Conservation (phyloP, 2,113 vertebrate species). For the Elachura formosa region DNA sequence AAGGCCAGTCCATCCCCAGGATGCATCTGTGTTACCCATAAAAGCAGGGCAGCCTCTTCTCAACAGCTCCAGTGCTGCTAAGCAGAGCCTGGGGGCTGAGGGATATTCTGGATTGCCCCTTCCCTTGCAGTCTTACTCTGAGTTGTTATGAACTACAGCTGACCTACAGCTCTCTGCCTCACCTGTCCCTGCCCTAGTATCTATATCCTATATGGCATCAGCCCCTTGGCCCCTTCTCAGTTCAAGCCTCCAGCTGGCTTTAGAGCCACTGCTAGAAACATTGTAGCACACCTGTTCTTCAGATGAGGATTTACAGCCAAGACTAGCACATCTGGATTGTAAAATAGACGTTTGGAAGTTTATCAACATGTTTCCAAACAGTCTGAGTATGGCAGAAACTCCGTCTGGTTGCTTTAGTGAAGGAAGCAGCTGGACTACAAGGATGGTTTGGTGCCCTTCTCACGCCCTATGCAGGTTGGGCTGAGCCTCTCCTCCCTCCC, state of each 20-base stretch:
- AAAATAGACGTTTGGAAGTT: slow-evolving; percentile 68
- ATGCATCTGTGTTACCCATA: background rate
- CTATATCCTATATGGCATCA: slow-evolving; percentile 45
- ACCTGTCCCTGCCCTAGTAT: slow-evolving; percentile 9
- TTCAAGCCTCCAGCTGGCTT: slow-evolving; percentile 65
- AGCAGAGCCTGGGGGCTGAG: background rate
- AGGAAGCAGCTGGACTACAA: slow-evolving; percentile 61
- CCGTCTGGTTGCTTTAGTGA: slow-evolving; percentile 51
- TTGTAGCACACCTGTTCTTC: slow-evolving; percentile 76
- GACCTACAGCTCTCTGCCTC: slow-evolving; percentile 10
- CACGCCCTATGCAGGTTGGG: background rate
- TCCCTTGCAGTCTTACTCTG: background rate
- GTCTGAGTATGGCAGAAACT: slow-evolving; percentile 55
- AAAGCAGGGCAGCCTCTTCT: background rate
- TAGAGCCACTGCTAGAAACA: slow-evolving; percentile 65
- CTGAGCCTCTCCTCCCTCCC: background rate
- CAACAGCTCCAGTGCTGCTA: background rate
- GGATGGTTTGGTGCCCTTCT: slow-evolving; percentile 36
- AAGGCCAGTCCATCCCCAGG: background rate
- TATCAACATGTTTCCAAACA: slow-evolving; percentile 66
- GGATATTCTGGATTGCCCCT: background rate
- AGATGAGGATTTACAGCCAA: slow-evolving; percentile 69
- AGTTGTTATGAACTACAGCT: slow-evolving; percentile 5
- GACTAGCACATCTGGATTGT: slow-evolving; percentile 72
- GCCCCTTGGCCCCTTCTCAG: slow-evolving; percentile 45